Percentiles rank a stretch among this genome's conserved stretches.
Conservation (phyloP, 1,140 invertebrate genomes). For the Chrysopa pallens region DNA sequence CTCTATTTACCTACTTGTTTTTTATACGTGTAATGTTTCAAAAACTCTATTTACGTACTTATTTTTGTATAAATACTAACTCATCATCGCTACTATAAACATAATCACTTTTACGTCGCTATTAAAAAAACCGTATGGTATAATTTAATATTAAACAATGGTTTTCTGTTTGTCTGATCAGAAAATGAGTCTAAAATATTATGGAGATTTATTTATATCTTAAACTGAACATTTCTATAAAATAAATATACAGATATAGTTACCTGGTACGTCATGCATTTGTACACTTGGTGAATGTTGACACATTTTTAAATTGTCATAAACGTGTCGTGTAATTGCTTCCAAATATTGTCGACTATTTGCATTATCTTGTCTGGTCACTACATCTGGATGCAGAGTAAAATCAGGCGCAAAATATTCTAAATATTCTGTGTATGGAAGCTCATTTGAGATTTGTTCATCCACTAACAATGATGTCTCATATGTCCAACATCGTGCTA, state of each 20-base stretch:
- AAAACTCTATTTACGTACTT: too few species aligned
- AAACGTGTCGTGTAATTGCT: slow-evolving; percentile 63
- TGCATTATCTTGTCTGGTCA: slow-evolving; percentile 70
- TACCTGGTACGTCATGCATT: slow-evolving; percentile 81
- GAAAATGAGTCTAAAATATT: too few species aligned
- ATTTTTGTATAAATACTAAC: too few species aligned
- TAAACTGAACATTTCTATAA: too few species aligned
- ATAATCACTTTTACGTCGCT: too few species aligned
- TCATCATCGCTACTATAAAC: too few species aligned
- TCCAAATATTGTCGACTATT: slow-evolving; percentile 87
- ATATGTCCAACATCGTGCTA: slow-evolving; percentile 97
- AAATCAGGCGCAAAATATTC: slow-evolving; percentile 95
- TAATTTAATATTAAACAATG: too few species aligned
- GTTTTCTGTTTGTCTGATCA: too few species aligned
- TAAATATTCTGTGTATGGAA: slow-evolving; percentile 86
- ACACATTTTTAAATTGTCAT: slow-evolving; percentile 76
- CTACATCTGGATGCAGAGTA: slow-evolving; percentile 77
- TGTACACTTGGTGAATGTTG: slow-evolving; percentile 81
- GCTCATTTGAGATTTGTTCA: slow-evolving; percentile 77
- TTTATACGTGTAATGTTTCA: too few species aligned
- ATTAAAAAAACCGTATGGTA: too few species aligned
- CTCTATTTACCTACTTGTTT: too few species aligned
- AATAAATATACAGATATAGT: slow-evolving; percentile 22
- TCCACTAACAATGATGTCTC: slow-evolving; percentile 91
- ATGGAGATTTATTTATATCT: too few species aligned